Base-by-base conservation (phyloP, 2,113 vertebrate species). In the Clinocottus analis region DNA sequence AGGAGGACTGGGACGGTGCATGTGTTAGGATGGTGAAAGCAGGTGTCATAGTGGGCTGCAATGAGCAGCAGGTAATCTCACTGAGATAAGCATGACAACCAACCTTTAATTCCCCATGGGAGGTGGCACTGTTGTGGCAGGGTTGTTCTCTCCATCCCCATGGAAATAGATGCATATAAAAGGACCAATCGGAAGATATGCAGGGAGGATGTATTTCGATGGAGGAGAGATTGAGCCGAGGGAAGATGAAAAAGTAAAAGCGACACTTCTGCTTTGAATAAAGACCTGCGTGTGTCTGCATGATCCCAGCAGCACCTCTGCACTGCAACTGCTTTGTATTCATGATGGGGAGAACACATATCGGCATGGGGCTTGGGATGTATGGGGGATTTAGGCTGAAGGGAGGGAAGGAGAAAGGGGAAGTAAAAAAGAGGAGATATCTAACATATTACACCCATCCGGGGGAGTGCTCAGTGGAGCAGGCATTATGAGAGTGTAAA, bases 401-500 rank as follows among this genome's bases (percentile, higher is more conserved):
- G 33, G 61, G 41, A 75, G 85, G 71, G 53, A 65, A 67, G 53
- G 49, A 53, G 73, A 71, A 76, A 76, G 39, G 56, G 47, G 21
- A 60, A 70, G 53, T 55, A 25, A 72, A 33, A 27, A 41, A 76
- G 74, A 75, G 77, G 81, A 77, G 84, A 89, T 85, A 79, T 89
- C 72, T 84, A 69, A 90, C 88, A 91, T 89, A 92, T 92, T 91
- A 88, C 86, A 90, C 86, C 82, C 85, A 84, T 84, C 83, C 39
- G 56, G 81, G 85, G 84, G 86, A 85, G 90, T 86, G 87, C 86
- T 91, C 88, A 86, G 86, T 82, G 58, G 82, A 91, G 89, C 77
- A 80, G 81, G 87, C 91, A 85, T 92, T 88, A 93, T 91, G 81
- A 91, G 87, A 85, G 87, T 74, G 77, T 90, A 92, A 93, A 93